Conservation (phyloP, 2,113 vertebrate genomes). For the Laticauda laticaudata region DNA sequence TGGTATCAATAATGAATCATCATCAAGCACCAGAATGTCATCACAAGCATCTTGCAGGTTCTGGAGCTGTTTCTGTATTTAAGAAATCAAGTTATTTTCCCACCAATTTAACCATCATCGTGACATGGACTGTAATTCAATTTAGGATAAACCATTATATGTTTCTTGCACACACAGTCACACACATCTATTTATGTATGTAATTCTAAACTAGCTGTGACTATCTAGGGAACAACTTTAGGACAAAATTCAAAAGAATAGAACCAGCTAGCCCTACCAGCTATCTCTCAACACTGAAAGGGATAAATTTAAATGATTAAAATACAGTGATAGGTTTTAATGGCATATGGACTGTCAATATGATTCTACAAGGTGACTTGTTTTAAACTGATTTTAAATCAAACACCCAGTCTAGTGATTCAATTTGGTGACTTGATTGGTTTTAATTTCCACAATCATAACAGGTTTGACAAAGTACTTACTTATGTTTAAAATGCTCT, state of each 20-base stretch:
- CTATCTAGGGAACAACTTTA: neutral
- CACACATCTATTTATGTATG: neutral
- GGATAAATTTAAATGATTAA: neutral
- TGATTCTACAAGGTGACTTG: neutral
- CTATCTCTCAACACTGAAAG: neutral
- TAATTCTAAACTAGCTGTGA: neutral
- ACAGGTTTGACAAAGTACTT: neutral
- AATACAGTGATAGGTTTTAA: neutral
- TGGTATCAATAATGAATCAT: slow-evolving; percentile 82
- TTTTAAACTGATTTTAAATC: neutral
- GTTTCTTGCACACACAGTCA: neutral
- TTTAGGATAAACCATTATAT: neutral
- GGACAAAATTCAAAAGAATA: neutral
- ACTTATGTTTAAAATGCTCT: neutral
- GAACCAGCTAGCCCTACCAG: neutral
- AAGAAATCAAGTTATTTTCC: neutral
- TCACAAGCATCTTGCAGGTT: slow-evolving; percentile 94
- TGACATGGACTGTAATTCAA: neutral
- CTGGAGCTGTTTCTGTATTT: slow-evolving; percentile 87
- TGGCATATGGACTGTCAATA: neutral
- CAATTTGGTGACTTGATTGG: neutral
- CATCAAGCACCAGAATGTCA: slow-evolving; percentile 90
- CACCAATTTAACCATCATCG: accelerated
- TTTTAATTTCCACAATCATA: neutral
- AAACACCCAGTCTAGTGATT: neutral